Conservation (phyloP, 1,140 invertebrate species). For the Hetaerina americana region DNA sequence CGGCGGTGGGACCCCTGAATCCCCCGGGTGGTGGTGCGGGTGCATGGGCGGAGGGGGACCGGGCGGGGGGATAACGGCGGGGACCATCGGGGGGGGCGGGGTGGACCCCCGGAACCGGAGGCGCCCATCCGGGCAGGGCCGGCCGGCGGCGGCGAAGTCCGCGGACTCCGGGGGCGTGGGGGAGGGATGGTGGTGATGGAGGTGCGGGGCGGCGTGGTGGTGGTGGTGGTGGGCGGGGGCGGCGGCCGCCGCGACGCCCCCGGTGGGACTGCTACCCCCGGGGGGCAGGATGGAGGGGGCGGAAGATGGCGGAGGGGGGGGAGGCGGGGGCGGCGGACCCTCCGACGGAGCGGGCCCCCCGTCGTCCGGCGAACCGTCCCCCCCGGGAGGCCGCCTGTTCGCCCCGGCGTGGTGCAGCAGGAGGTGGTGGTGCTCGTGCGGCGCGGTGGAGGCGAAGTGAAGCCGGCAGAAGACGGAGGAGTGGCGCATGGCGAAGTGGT, state of each 20-base stretch:
- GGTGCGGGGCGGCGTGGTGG: conserved; percentile 21
- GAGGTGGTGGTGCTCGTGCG: no score
- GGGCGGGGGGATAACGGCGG: conserved; percentile 2
- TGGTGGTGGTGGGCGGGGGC: not conserved
- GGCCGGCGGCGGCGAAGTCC: conserved; percentile 34
- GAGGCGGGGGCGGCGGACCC: conserved; percentile 46
- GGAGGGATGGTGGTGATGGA: conserved; percentile 29
- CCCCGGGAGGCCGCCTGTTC: not conserved
- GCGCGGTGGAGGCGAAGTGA: conserved; percentile 59
- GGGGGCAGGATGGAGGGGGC: not conserved
- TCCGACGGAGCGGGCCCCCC: conserved; percentile 26
- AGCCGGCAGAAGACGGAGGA: conserved; percentile 67
- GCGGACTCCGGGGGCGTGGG: conserved; percentile 26
- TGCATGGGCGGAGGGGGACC: conserved; percentile 26
- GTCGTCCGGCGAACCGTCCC: not conserved
- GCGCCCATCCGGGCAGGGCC: no score
- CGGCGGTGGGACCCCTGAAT: conserved; percentile 18
- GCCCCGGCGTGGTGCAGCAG: no score
- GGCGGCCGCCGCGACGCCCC: conserved; percentile 21
- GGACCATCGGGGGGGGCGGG: conserved; percentile 6
- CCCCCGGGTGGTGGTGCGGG: no score
- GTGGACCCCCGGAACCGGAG: conserved; percentile 3
- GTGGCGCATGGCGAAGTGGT: conserved; percentile 85
- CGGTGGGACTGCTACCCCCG: conserved; percentile 21
- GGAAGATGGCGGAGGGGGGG: conserved; percentile 29